Evolutionary conservation across 2,113 vertebrate species (phyloP).

Genomic region (Zingel zingel): DNA sequence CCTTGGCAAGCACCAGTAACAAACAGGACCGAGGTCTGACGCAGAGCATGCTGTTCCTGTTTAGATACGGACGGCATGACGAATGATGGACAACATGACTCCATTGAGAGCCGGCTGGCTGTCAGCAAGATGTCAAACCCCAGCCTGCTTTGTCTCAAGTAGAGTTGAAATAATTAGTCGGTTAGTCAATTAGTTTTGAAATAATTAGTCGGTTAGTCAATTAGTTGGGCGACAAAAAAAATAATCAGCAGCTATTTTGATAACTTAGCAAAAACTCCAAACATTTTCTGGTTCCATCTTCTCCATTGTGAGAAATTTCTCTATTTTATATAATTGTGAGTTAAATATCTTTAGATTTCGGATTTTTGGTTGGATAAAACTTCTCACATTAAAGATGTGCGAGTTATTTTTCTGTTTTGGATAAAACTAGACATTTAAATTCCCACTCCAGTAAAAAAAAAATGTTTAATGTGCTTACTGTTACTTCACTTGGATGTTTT

Average conservation of each 20-base stretch:
- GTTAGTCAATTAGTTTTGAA: not conserved
- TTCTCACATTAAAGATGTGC: too few species aligned
- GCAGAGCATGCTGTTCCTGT: not conserved
- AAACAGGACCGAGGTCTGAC: constrained; percentile 15
- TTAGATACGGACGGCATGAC: not conserved
- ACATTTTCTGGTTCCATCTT: not conserved
- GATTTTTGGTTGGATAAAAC: not conserved
- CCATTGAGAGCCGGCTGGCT: not conserved
- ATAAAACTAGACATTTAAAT: not conserved
- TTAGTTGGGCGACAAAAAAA: not conserved
- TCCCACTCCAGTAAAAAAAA: not conserved
- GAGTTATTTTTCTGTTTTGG: not conserved
- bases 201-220: not conserved
- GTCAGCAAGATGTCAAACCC: not conserved
- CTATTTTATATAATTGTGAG: not conserved
- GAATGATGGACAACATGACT: not conserved
- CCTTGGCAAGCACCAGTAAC: not conserved
- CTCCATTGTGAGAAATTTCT: not conserved
- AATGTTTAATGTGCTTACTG: too few species aligned
- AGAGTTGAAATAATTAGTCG: not conserved
- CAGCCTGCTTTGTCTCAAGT: not conserved
- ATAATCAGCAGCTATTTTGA: too few species aligned
- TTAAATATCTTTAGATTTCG: not conserved
- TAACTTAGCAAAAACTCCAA: too few species aligned
- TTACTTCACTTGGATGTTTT: not conserved